phyloP scores from a whole-genome alignment of 2,797 vertebrate species.

The Micropoecilia bifurca region DNA sequence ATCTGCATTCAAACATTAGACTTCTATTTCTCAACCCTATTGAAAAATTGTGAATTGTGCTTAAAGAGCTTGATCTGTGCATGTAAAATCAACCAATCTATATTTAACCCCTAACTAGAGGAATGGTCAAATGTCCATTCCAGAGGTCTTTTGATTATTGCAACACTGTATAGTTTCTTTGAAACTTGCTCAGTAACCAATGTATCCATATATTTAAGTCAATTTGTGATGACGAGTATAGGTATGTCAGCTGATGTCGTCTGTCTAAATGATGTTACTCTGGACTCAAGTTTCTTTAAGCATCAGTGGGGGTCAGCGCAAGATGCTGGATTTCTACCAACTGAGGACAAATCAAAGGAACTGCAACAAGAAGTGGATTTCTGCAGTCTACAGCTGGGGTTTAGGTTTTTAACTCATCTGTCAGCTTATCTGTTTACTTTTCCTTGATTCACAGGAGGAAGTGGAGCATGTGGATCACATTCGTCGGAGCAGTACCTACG shows the following conservation, averaged over 20 bases:
- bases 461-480: constrained; percentile 37
- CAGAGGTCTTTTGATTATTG: not conserved
- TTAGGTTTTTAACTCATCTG: not conserved
- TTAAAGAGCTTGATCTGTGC: not conserved
- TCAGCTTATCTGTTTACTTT: not conserved
- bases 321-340: not conserved
- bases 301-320: not conserved
- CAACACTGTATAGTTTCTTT: not conserved
- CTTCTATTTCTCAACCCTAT: too few species aligned
- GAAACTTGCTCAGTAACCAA: not conserved
- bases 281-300: not conserved
- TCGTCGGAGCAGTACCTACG: constrained; percentile 63
- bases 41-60: too few species aligned
- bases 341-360: not conserved
- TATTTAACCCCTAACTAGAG: too few species aligned
- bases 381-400: not conserved
- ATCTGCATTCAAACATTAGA: too few species aligned
- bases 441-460: constrained; percentile 48
- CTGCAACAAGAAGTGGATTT: not conserved
- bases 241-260: not conserved
- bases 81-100: not conserved
- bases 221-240: not conserved
- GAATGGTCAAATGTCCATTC: not conserved
- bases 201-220: not conserved
- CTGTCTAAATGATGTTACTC: not conserved